These are phyloP conservation scores for Florisuga fusca DNA, from an alignment of 2,797 vertebrate genomes.

Conservation along the genomic window DNA sequence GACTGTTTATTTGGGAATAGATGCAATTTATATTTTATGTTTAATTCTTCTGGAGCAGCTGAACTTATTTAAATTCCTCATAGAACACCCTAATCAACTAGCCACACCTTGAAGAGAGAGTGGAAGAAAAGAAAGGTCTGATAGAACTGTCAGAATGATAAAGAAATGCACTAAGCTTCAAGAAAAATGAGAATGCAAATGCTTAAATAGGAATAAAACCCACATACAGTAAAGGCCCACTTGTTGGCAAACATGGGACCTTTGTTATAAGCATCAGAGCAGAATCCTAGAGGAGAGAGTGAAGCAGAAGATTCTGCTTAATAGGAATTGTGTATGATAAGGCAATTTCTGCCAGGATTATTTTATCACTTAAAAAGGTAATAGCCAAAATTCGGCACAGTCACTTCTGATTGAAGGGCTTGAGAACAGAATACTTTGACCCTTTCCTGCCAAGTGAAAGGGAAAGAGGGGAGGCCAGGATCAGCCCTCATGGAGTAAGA, in stretches of 20 bases:
- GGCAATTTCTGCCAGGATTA: background rate
- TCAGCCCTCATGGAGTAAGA: background rate
- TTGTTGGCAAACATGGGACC: background rate
- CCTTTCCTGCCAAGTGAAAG: background rate
- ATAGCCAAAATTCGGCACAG: background rate
- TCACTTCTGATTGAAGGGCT: background rate
- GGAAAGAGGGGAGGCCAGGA: background rate
- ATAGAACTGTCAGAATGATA: conserved; percentile 15
- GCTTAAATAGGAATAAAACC: background rate
- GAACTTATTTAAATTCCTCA: conserved; percentile 39
- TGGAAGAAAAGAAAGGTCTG: background rate
- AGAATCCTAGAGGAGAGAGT: background rate
- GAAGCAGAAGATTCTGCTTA: background rate
- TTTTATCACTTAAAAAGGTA: background rate
- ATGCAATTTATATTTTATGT: conserved; percentile 42
- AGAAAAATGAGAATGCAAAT: conserved; percentile 14
- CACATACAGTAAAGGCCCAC: background rate
- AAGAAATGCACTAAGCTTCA: conserved; percentile 21
- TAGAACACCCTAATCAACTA: conserved; percentile 7
- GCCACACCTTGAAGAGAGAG: conserved; percentile 8
- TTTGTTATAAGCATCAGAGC: background rate
- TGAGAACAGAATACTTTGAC: background rate
- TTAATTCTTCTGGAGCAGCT: conserved; percentile 41
- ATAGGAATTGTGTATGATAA: background rate
- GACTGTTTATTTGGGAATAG: conserved; percentile 3